Conservation (phyloP, 2,797 vertebrate species). For the Tiaroga cobitis region DNA sequence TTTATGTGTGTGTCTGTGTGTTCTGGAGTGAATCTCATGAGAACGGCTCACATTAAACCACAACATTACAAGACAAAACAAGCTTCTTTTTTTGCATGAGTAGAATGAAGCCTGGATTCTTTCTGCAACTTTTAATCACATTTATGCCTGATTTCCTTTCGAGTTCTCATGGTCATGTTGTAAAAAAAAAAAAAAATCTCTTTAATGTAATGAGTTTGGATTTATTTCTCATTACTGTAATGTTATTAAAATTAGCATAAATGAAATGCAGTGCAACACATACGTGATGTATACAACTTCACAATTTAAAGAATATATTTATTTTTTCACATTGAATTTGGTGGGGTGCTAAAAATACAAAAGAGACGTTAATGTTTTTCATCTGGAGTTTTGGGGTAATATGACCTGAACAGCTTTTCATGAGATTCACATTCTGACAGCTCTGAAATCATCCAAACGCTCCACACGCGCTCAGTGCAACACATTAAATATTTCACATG, state of each 20-base stretch:
- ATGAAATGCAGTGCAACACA: background rate
- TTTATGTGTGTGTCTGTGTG: background rate
- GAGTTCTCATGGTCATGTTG: too few relatives aligned
- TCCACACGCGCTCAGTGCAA: too few relatives aligned
- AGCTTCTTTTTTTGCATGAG: background rate
- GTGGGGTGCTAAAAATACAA: background rate
- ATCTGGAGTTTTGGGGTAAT: background rate
- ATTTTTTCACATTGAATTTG: background rate
- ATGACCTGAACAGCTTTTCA: background rate
- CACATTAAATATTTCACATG: background rate
- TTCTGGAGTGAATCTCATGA: background rate
- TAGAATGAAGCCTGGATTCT: background rate
- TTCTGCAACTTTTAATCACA: background rate
- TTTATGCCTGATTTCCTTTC: background rate
- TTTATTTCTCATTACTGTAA: too few relatives aligned
- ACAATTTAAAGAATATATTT: background rate
- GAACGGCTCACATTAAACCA: background rate
- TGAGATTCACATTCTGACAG: background rate
- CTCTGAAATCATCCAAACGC: background rate
- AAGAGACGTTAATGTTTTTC: background rate
- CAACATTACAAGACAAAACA: background rate
- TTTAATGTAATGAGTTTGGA: background rate
- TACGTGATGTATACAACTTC: background rate
- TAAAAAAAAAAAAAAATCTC: too few relatives aligned
- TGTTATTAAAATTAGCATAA: too few relatives aligned